Percentiles rank a stretch among this genome's conserved stretches.
Evolutionary conservation across 2,888 invertebrate species (phyloP).

Genomic region (Eristalis arbustorum): DNA sequence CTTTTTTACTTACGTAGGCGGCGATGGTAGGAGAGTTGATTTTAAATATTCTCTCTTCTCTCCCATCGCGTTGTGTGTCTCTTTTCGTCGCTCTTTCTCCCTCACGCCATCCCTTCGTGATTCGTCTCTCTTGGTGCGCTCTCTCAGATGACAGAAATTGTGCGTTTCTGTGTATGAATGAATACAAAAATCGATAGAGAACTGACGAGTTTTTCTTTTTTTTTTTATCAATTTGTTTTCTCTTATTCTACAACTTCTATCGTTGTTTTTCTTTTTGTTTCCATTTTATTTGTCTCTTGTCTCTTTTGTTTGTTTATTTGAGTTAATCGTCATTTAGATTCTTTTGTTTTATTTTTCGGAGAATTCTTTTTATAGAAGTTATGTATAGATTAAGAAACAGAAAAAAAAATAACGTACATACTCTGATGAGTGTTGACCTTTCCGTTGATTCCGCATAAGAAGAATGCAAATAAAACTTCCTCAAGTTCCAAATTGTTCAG

Average conservation of each 20-base stretch:
- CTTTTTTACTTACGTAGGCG: neutral
- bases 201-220: slow-evolving; percentile 1
- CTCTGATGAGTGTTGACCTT: slow-evolving; percentile 30
- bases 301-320: slow-evolving; percentile 28
- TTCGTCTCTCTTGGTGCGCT: neutral
- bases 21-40: neutral
- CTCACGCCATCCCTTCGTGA: neutral
- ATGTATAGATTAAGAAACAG: slow-evolving; percentile 1
- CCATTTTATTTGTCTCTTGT: neutral
- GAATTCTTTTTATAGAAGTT: slow-evolving; percentile 49
- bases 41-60: neutral
- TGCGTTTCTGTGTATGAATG: slow-evolving; percentile 36
- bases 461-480: neutral
- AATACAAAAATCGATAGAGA: slow-evolving; percentile 29
- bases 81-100: neutral
- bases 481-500: neutral
- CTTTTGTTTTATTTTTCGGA: neutral
- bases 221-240: slow-evolving; percentile 15
- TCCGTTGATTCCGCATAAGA: neutral
- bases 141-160: neutral
- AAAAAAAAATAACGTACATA: neutral
- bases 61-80: neutral
- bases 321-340: slow-evolving; percentile 10
- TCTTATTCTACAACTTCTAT: slow-evolving; percentile 28
- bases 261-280: slow-evolving; percentile 1